Conservation (phyloP, 1,140 invertebrate species). For the Armadillidium nasatum region DNA sequence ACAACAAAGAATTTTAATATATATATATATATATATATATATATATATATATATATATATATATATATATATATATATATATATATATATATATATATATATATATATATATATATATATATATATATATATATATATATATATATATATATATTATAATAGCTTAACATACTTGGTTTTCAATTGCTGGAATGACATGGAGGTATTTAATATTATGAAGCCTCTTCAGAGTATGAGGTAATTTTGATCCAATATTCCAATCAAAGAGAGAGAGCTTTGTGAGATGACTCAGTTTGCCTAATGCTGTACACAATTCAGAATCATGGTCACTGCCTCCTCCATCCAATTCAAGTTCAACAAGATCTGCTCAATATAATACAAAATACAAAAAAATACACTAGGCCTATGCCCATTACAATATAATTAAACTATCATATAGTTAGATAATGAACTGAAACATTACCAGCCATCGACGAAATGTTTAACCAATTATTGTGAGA, state of each 20-base stretch:
- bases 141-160: no score
- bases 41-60: no score
- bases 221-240: neutral
- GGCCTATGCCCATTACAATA: no score
- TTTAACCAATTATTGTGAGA: neutral
- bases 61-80: no score
- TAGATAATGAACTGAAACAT: neutral
- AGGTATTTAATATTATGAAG: neutral
- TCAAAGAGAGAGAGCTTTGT: neutral
- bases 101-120: no score
- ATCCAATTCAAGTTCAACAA: neutral
- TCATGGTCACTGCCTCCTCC: neutral
- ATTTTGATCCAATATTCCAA: conserved; percentile 5
- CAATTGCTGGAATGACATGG: neutral
- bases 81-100: no score
- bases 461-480: neutral
- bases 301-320: neutral
- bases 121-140: no score
- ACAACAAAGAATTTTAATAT: no score
- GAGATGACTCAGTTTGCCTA: neutral
- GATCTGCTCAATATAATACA: neutral
- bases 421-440: no score
- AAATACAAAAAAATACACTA: neutral
- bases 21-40: no score
- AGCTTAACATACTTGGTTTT: neutral